These are phyloP conservation scores for Anthopleura sola DNA, from an alignment of 64 coral and sea anemone species.

Conservation along the genomic window DNA sequence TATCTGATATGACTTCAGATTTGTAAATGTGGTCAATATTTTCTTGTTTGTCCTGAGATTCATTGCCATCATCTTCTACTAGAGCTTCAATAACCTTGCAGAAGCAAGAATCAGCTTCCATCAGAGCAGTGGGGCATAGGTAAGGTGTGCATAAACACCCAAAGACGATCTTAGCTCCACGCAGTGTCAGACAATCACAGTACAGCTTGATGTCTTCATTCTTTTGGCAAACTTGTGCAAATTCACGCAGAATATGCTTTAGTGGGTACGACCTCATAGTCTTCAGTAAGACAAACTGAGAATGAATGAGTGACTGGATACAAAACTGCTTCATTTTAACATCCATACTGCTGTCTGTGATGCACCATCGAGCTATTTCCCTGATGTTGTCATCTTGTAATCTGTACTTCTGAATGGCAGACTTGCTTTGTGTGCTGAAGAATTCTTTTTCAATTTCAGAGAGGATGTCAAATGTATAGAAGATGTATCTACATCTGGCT, in stretches of 20 bases:
- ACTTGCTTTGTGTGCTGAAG: constrained; percentile 14
- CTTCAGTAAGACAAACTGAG: neutral
- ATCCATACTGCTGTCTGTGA: neutral
- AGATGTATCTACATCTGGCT: neutral
- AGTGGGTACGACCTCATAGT: neutral
- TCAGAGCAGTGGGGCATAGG: neutral
- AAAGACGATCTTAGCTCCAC: neutral
- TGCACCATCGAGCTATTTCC: constrained; percentile 16
- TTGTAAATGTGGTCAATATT: too few species aligned
- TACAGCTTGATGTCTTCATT: neutral
- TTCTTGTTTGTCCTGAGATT: too few species aligned
- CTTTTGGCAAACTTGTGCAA: neutral
- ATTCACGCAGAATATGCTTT: neutral
- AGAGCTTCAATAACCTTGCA: too few species aligned
- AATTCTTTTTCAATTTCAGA: constrained; percentile 16
- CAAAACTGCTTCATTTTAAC: neutral
- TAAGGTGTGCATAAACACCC: neutral
- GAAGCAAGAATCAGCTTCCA: too few species aligned
- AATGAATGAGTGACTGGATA: neutral
- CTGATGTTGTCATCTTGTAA: constrained; percentile 2
- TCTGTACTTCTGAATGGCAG: constrained; percentile 33
- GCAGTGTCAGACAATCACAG: neutral
- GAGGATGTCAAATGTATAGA: neutral
- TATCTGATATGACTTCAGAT: too few species aligned
- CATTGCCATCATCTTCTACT: too few species aligned